These are phyloP conservation scores for Phoxinus dragarum DNA, from an alignment of 2,797 vertebrate genomes.

Conservation along the genomic window DNA sequence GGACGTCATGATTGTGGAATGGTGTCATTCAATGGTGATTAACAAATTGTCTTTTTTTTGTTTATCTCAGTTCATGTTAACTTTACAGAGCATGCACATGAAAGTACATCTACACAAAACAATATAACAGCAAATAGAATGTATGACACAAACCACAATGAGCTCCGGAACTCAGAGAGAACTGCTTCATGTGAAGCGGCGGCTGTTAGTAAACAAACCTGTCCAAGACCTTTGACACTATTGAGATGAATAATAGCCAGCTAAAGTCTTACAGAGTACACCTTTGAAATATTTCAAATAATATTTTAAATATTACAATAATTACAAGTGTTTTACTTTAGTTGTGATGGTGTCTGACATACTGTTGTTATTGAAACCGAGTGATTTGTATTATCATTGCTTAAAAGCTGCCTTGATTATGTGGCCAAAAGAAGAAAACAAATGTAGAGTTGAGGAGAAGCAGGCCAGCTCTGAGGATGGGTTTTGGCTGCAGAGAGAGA, in stretches of 20 bases:
- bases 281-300: not conserved
- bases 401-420: slow-evolving; percentile 18
- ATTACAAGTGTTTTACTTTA: slow-evolving; percentile 27
- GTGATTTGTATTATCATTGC: not conserved
- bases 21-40: not conserved
- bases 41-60: not conserved
- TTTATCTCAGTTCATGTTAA: not conserved
- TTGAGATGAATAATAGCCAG: not conserved
- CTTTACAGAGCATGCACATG: not conserved
- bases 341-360: slow-evolving; percentile 9
- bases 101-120: not conserved
- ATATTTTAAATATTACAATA: slow-evolving; percentile 13
- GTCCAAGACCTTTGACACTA: not conserved
- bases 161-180: not conserved
- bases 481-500: not conserved
- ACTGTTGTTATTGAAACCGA: not conserved
- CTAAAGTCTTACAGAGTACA: not conserved
- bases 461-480: slow-evolving; percentile 22
- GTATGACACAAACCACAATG: not conserved
- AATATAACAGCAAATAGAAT: not conserved
- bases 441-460: slow-evolving; percentile 40
- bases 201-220: not conserved
- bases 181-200: not conserved
- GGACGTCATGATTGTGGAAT: not conserved
- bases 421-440: slow-evolving; percentile 9